Evolutionary conservation across 2,888 invertebrate species (phyloP).

Genomic region (Pristionchus fissidentatus): DNA sequence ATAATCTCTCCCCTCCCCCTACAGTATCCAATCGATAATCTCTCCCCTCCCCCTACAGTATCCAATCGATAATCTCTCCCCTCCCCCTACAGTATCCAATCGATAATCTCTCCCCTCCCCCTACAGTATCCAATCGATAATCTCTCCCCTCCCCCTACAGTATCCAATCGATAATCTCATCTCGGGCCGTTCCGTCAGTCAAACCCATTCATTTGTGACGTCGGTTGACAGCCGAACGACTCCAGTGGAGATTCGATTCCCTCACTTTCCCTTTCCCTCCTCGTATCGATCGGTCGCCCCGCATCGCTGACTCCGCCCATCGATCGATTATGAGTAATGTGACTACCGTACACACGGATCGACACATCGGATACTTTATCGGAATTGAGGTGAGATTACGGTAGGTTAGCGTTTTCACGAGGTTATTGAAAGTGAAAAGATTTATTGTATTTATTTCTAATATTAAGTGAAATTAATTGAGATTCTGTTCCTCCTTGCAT

Average conservation of each 20-base stretch:
- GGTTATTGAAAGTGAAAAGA: too few species aligned
- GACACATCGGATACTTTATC: background rate
- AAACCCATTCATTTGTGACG: background rate
- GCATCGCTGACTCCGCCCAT: background rate
- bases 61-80: too few species aligned
- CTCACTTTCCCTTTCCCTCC: conserved; percentile 7
- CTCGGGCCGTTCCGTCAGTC: conserved; percentile 7
- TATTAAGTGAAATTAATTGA: too few species aligned
- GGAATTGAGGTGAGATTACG: background rate
- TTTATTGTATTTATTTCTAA: too few species aligned
- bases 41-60: too few species aligned
- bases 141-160: too few species aligned
- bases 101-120: too few species aligned
- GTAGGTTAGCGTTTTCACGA: background rate
- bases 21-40: too few species aligned
- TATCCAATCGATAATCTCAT: conserved; percentile 23
- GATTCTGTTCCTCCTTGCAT: background rate
- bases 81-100: too few species aligned
- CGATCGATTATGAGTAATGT: background rate
- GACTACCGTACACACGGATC: background rate
- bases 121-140: too few species aligned
- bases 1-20: too few species aligned
- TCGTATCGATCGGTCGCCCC: background rate
- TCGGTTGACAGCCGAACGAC: conserved; percentile 33
- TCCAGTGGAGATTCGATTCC: conserved; percentile 17